Base-by-base conservation (phyloP, 2,797 vertebrate genomes). In the Vipera latastei region DNA sequence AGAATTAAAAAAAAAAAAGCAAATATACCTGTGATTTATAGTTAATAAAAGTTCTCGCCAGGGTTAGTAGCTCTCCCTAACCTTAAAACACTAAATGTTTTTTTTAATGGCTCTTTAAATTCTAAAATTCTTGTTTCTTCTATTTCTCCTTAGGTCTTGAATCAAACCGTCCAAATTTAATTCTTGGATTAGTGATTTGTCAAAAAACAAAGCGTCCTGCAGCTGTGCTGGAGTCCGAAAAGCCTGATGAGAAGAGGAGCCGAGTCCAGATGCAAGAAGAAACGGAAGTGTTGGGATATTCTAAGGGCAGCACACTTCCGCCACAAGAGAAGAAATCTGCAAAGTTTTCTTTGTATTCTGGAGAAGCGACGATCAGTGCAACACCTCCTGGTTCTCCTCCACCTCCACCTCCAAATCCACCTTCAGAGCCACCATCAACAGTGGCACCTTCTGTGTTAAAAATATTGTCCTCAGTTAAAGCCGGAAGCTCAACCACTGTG, bases 101-200 rank as follows among this genome's bases (percentile, higher is more conserved):
- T 92, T 93, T 20, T 94, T 11, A 69, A 73, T 83, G 14, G 4
- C 13, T 65, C n/a, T 91, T 89, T 25, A 28, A 56, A 38, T 20
- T 22, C 51, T 65, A n/a, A 63, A 89, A 90, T 93, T 93, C 96
- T 88, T 3, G 1, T 96, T 90, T 97, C 95, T 98, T 61, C 94
- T 96, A 20, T 97, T 95, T 95, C 38, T 91, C 44, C 96, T 97
- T 96, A 99, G 99, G 99, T 89, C 98, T 99, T 92, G 99, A 99
- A 96, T 98, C 98, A 86, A 98, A 98, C 32, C 98, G 98, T 55
- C 99, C 99, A 4, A 99, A 99, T 97, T 97, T 99, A 93, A 98
- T 99, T 92, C 98, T 99, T 69, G 99, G 99, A 56, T 95, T 99
- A 92, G 99, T 98, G 28, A 98, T 99, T 94, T 98, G 98, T 96